Evolutionary conservation across 2,113 vertebrate species (phyloP).

Genomic region (Ctenomys sociabilis): DNA sequence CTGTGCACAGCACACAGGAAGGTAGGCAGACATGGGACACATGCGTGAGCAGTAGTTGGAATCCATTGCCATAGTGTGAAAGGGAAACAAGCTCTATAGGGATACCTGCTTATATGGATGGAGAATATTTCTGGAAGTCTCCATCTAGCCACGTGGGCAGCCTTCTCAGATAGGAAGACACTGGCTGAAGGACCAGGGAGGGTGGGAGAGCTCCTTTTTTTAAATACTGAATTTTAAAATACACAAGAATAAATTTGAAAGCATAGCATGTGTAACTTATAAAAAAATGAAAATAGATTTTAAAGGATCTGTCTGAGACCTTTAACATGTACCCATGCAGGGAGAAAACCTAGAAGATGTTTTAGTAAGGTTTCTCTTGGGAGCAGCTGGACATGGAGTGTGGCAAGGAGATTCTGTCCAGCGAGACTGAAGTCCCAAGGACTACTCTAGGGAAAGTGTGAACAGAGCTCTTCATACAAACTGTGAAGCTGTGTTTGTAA

Average conservation of each 20-base stretch:
- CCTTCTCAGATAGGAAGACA: neutral
- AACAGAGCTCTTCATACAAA: neutral
- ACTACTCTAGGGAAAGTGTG: neutral
- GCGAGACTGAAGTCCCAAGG: neutral
- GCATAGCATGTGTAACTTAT: neutral
- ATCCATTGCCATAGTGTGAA: neutral
- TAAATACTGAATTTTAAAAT: constrained; percentile 49
- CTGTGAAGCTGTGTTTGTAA: neutral
- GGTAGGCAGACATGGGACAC: neutral
- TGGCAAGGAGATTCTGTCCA: neutral
- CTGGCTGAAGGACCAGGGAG: neutral
- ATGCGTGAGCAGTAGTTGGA: neutral
- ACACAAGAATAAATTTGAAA: constrained; percentile 36
- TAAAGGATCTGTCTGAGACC: neutral
- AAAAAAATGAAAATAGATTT: constrained; percentile 26
- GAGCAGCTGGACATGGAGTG: neutral
- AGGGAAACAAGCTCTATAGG: neutral
- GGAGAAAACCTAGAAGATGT: neutral
- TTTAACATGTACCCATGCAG: neutral
- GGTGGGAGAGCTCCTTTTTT: constrained; percentile 8
- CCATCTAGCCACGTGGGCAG: neutral
- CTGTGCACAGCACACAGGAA: neutral
- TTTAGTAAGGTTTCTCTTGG: constrained; percentile 26
- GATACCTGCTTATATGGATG: neutral
- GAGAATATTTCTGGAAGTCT: neutral